These are phyloP conservation scores for Lamprotornis superbus DNA, from an alignment of 2,113 vertebrate genomes.

Conservation along the genomic window DNA sequence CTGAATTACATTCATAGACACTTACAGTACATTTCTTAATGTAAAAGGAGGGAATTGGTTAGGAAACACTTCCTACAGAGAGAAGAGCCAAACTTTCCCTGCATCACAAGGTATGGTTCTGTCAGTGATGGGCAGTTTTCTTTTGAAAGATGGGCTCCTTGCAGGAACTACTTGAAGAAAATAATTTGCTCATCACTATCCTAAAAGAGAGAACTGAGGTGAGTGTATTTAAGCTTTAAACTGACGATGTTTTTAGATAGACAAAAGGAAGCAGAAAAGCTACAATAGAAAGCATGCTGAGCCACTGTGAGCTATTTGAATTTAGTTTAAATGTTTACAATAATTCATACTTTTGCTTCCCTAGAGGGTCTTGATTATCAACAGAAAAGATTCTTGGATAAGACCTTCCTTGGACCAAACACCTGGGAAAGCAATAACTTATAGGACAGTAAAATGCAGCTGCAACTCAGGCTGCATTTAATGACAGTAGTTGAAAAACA, in stretches of 20 bases:
- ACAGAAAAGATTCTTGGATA: neutral
- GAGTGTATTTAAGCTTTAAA: neutral
- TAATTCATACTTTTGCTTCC: neutral
- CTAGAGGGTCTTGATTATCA: conserved; percentile 6
- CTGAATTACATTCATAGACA: conserved; percentile 8
- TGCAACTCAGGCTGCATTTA: conserved; percentile 39
- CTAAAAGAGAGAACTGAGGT: neutral
- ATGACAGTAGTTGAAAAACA: conserved; percentile 5
- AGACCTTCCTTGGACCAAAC: conserved; percentile 1
- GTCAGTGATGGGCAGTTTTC: neutral
- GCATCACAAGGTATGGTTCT: neutral
- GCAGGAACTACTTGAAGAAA: neutral
- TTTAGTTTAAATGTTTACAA: neutral
- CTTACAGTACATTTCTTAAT: neutral
- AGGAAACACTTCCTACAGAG: neutral
- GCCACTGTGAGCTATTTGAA: neutral
- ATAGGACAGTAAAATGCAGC: conserved; percentile 30
- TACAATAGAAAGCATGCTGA: neutral
- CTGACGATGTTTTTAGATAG: neutral
- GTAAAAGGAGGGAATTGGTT: neutral
- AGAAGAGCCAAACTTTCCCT: neutral
- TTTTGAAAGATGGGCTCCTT: neutral
- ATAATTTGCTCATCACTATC: neutral
- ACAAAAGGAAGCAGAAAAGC: neutral
- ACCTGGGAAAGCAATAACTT: conserved; percentile 62